A percentile compares a stretch with the other conserved stretches of the same genome.
Evolutionary conservation across 2,797 vertebrate genomes (phyloP).

Genomic region (Australoheros facetus): DNA sequence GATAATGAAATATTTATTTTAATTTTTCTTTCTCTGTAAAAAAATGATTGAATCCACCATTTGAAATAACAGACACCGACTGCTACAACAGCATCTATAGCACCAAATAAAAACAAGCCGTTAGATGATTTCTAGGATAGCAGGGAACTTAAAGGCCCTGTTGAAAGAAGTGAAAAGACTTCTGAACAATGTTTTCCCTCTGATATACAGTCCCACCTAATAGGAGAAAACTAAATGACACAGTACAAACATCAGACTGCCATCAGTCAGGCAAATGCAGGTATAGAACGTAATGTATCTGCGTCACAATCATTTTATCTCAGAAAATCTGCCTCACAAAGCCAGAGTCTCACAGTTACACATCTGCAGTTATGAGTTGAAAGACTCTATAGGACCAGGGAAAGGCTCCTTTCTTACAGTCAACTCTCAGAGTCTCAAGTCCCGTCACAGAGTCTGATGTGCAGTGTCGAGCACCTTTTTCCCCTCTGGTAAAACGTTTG

Average conservation of each 20-base stretch:
- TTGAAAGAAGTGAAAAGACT: slow-evolving; percentile 27
- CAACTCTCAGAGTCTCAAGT: slow-evolving; percentile 35
- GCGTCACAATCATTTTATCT: slow-evolving; percentile 22
- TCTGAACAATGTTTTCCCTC: slow-evolving; percentile 29
- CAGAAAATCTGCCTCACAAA: slow-evolving; percentile 5
- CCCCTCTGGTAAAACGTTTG: background rate
- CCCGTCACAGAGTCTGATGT: slow-evolving; percentile 46
- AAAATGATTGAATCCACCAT: slow-evolving; percentile 47
- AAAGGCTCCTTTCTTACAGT: slow-evolving; percentile 5
- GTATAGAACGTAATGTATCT: slow-evolving; percentile 20
- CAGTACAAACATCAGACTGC: slow-evolving; percentile 47
- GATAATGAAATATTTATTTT: slow-evolving; percentile 15
- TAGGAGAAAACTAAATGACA: slow-evolving; percentile 37
- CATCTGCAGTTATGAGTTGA: slow-evolving; percentile 12
- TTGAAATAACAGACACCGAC: slow-evolving; percentile 42
- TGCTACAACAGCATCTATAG: slow-evolving; percentile 65
- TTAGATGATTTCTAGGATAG: slow-evolving; percentile 17
- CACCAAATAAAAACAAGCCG: slow-evolving; percentile 56
- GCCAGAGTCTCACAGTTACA: slow-evolving; percentile 14
- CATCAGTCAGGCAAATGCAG: slow-evolving; percentile 37
- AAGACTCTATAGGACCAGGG: background rate
- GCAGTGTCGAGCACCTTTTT: slow-evolving; percentile 25
- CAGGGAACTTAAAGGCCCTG: slow-evolving; percentile 10
- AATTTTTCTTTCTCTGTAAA: slow-evolving; percentile 35
- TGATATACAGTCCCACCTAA: slow-evolving; percentile 42